Conservation (phyloP, 2,888 invertebrate genomes). For the Microctonus aethiopoides region DNA sequence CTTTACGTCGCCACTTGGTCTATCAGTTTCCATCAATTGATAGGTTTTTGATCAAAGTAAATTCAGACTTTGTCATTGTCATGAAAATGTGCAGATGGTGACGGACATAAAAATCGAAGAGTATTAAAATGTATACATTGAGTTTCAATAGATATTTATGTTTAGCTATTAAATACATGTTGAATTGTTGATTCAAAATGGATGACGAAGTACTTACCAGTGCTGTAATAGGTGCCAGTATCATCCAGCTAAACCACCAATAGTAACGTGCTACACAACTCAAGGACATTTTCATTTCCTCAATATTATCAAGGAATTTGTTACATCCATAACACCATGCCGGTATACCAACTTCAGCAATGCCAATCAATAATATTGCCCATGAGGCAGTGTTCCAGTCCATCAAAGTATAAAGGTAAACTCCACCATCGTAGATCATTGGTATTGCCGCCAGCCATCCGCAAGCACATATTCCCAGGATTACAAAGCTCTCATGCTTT, state of each 20-base stretch:
- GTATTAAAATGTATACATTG: not conserved
- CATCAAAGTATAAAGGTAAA: constrained; percentile 78
- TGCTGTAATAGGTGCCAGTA: constrained; percentile 76
- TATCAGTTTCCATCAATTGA: not conserved
- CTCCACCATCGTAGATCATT: constrained; percentile 81
- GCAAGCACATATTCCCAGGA: constrained; percentile 73
- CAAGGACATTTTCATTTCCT: constrained; percentile 75
- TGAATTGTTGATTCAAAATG: constrained; percentile 5
- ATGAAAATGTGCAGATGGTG: constrained; percentile 5
- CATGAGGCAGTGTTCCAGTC: constrained; percentile 84
- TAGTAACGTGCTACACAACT: constrained; percentile 71
- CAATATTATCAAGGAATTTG: constrained; percentile 71
- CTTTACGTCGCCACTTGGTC: not conserved
- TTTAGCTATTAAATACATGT: not conserved
- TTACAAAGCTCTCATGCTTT: constrained; percentile 72
- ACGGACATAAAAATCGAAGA: not conserved
- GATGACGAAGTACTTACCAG: constrained; percentile 71
- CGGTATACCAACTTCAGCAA: constrained; percentile 75
- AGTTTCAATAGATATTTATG: not conserved
- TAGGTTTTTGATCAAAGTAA: not conserved
- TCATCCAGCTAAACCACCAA: constrained; percentile 81
- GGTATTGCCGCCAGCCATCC: constrained; percentile 79
- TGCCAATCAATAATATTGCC: constrained; percentile 78
- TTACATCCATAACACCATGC: constrained; percentile 79
- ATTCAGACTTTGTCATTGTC: not conserved